Evolutionary conservation across 1,140 invertebrate genomes (phyloP).

Genomic region (Tribolium castaneum): DNA sequence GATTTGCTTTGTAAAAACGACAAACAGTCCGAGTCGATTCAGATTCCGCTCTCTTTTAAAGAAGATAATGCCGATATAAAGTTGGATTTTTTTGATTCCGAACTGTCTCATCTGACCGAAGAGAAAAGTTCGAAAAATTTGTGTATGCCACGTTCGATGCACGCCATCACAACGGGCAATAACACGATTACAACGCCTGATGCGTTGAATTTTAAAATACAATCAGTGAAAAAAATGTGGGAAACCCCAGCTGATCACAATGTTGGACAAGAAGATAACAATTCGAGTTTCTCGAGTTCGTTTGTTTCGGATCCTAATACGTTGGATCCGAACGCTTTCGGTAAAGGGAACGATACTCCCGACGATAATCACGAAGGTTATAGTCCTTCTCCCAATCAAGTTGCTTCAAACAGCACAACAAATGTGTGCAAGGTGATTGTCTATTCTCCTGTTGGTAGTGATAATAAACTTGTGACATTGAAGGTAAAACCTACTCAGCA

Average conservation of each 20-base stretch:
- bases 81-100: conserved; percentile 90
- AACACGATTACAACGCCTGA: conserved; percentile 84
- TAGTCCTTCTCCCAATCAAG: conserved; percentile 65
- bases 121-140: conserved; percentile 73
- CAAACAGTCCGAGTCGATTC: conserved; percentile 68
- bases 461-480: conserved; percentile 47
- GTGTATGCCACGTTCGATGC: conserved; percentile 72
- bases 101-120: conserved; percentile 80
- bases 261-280: conserved; percentile 64
- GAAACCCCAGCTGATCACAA: conserved; percentile 80
- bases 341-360: conserved; percentile 59
- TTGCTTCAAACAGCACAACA: conserved; percentile 65
- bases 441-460: neutral
- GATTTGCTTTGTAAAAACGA: conserved; percentile 67
- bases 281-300: conserved; percentile 66
- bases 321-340: conserved; percentile 59
- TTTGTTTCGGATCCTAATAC: conserved; percentile 63
- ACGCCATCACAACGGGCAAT: conserved; percentile 68
- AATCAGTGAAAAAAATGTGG: conserved; percentile 93
- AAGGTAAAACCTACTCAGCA: conserved; percentile 82
- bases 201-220: conserved; percentile 89
- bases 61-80: conserved; percentile 91
- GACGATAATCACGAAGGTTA: conserved; percentile 69
- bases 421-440: conserved; percentile 77
- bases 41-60: conserved; percentile 73